Conservation (phyloP, 2,888 invertebrate genomes). For the Arge pagana region DNA sequence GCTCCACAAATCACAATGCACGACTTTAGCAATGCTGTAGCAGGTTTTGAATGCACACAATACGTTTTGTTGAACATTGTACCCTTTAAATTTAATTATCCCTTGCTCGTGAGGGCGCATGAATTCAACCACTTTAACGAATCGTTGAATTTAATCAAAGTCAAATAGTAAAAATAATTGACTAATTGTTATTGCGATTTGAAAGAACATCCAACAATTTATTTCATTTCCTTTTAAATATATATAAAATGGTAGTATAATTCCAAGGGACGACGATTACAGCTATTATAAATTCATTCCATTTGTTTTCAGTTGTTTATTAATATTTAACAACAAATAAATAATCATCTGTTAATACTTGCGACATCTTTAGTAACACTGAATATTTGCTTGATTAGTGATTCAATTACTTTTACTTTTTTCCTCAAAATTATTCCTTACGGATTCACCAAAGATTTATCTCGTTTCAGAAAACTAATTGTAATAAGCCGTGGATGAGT, state of each 20-base stretch:
- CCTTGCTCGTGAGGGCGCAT: too few species aligned
- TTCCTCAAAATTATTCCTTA: conserved; percentile 34
- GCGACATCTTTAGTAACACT: conserved; percentile 52
- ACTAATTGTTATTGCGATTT: not conserved
- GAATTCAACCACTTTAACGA: too few species aligned
- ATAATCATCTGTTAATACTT: conserved; percentile 54
- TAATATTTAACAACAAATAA: conserved; percentile 56
- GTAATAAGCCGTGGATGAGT: not conserved
- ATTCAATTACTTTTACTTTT: conserved; percentile 30
- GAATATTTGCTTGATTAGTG: conserved; percentile 43
- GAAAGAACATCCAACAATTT: conserved; percentile 44
- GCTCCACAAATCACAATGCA: too few species aligned
- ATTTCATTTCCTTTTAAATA: conserved; percentile 35
- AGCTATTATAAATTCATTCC: conserved; percentile 47
- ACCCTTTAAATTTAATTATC: too few species aligned
- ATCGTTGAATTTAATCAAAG: conserved; percentile 4
- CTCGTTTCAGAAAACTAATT: not conserved
- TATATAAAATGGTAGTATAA: conserved; percentile 50
- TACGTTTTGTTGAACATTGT: too few species aligned
- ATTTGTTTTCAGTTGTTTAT: conserved; percentile 47
- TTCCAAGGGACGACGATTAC: conserved; percentile 49
- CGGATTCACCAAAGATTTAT: conserved; percentile 2
- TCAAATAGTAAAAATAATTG: conserved; percentile 15
- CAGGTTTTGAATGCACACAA: too few species aligned
- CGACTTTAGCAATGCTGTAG: too few species aligned